Percentiles rank a stretch among this genome's conserved stretches.
Conservation (phyloP, 2,888 invertebrate species). For the Plebejus anna region DNA sequence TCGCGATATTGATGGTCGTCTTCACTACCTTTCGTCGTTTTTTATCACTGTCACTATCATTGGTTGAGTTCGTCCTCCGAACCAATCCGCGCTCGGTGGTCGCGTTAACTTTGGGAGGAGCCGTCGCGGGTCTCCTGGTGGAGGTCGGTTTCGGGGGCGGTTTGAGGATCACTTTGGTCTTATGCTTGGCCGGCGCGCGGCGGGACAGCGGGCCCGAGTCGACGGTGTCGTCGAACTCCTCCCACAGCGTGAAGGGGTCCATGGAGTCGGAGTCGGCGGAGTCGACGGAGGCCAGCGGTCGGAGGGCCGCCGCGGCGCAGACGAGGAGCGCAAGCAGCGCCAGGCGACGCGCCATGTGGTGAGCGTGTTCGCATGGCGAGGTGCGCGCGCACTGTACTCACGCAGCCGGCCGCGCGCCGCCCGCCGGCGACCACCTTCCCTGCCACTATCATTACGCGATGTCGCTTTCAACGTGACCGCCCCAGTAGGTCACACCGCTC, state of each 20-base stretch:
- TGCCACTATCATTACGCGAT: conserved; percentile 62
- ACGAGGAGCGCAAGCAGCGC: conserved; percentile 73
- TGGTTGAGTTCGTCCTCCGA: conserved; percentile 24
- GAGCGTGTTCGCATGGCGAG: conserved; percentile 77
- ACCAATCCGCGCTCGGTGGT: conserved; percentile 6
- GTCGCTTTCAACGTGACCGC: conserved; percentile 67
- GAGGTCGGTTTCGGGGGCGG: conserved; percentile 59
- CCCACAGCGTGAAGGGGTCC: conserved; percentile 61
- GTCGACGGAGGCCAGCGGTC: conserved; percentile 51
- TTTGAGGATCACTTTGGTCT: conserved; percentile 60
- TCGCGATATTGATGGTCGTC: conserved; percentile 70
- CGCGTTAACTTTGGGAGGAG: background rate
- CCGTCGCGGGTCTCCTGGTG: conserved; percentile 48
- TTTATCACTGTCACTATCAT: conserved; percentile 53
- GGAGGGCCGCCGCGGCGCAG: conserved; percentile 56
- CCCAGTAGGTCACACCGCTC: conserved; percentile 65
- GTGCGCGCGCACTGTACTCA: conserved; percentile 73
- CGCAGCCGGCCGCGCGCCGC: conserved; percentile 43
- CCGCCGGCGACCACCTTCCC: conserved; percentile 58
- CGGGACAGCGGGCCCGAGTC: conserved; percentile 54
- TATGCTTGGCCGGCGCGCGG: conserved; percentile 41
- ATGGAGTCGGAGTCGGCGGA: conserved; percentile 56
- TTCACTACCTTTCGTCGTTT: conserved; percentile 59
- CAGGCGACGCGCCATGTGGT: conserved; percentile 77
- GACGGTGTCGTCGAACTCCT: conserved; percentile 61